A percentile compares a stretch with the other conserved stretches of the same genome.
phyloP scores from a whole-genome alignment of 2,888 invertebrate species.

The Gymnoscelis rufifasciata region DNA sequence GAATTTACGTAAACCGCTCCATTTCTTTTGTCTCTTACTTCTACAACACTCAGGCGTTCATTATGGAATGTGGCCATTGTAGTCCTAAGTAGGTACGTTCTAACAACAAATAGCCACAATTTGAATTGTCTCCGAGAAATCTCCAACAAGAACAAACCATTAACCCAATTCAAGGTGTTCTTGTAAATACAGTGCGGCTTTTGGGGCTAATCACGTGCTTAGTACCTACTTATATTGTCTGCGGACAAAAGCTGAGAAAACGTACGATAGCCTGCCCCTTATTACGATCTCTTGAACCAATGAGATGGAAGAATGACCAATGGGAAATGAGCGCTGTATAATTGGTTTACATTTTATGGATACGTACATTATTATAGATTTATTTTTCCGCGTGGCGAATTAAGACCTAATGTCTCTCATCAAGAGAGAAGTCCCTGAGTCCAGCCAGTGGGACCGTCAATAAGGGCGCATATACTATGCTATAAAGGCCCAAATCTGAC shows the following conservation, averaged over 20 bases:
- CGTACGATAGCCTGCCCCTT: background rate
- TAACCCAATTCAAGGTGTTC: conserved; percentile 19
- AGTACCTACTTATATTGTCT: conserved; percentile 11
- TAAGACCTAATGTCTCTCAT: too few species aligned
- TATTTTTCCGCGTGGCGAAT: too few species aligned
- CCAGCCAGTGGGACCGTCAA: too few species aligned
- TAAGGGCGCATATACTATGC: too few species aligned
- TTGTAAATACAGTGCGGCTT: conserved; percentile 18
- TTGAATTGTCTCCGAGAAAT: conserved; percentile 19
- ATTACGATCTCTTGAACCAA: too few species aligned
- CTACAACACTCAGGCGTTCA: conserved; percentile 15
- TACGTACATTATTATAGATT: too few species aligned
- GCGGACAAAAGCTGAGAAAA: conserved; percentile 16
- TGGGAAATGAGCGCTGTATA: too few species aligned
- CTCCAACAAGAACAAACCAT: conserved; percentile 18
- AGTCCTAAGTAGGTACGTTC: conserved; percentile 13
- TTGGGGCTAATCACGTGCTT: conserved; percentile 23
- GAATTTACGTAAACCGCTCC: conserved; percentile 5
- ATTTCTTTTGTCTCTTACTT: conserved; percentile 10
- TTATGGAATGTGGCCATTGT: conserved; percentile 21
- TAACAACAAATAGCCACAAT: conserved; percentile 20
- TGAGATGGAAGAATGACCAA: too few species aligned
- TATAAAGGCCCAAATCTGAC: too few species aligned
- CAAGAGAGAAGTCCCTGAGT: too few species aligned
- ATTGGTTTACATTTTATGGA: too few species aligned